These are phyloP conservation scores for Monarcha castaneiventris DNA, from an alignment of 2,113 vertebrate genomes.

Conservation along the genomic window DNA sequence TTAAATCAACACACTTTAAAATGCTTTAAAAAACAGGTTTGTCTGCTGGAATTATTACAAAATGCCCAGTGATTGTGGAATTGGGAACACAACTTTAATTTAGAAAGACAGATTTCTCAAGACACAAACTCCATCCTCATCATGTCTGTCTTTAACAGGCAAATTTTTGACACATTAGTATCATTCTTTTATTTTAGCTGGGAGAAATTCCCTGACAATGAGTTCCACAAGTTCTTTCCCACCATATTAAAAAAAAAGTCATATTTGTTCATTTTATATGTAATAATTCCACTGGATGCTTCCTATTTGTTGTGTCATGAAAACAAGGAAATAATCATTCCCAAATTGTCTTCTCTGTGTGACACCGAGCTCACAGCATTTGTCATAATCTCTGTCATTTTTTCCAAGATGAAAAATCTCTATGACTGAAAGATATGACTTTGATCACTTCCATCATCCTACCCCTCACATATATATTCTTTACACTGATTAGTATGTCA, in stretches of 20 bases:
- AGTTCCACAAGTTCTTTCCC: conserved; percentile 7
- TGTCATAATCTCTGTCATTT: neutral
- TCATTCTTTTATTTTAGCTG: neutral
- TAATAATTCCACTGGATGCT: neutral
- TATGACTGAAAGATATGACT: neutral
- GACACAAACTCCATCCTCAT: neutral
- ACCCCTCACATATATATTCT: neutral
- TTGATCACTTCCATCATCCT: neutral
- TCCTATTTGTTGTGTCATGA: neutral
- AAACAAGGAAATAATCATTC: conserved; percentile 33
- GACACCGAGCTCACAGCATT: neutral
- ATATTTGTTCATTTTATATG: neutral
- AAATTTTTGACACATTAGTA: neutral
- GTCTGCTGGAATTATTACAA: neutral
- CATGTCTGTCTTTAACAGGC: neutral
- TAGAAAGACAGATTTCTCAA: conserved; percentile 7
- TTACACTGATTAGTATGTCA: neutral
- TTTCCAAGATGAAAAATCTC: neutral
- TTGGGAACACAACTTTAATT: neutral
- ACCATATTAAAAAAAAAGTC: neutral
- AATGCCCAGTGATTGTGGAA: neutral
- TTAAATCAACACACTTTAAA: neutral
- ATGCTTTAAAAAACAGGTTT: neutral
- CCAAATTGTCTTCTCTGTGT: neutral
- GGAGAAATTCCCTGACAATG: neutral